A percentile compares a stretch with the other conserved stretches of the same genome.
Evolutionary conservation across 2,797 vertebrate species (phyloP).

Genomic region (Dallia pectoralis): DNA sequence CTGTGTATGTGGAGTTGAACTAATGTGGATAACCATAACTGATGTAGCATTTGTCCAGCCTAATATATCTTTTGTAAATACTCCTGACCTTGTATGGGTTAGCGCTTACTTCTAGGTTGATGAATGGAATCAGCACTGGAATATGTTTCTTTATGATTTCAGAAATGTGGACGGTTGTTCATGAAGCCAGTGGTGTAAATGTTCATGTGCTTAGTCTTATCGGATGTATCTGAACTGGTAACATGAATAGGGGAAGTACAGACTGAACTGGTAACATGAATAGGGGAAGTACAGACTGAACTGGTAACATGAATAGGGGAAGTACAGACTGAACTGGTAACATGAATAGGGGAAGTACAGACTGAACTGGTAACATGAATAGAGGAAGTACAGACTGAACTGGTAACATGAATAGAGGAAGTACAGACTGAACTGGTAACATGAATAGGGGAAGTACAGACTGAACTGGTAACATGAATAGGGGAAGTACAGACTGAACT

Average conservation of each 20-base stretch:
- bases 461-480: too few species aligned
- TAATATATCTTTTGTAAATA: constrained; percentile 7
- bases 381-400: background rate
- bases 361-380: constrained; percentile 34
- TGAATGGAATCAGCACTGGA: constrained; percentile 7
- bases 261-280: too few species aligned
- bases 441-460: too few species aligned
- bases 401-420: too few species aligned
- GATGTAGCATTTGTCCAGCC: too few species aligned
- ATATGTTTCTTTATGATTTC: constrained; percentile 5
- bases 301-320: background rate
- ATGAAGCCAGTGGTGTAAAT: constrained; percentile 21
- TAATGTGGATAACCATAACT: background rate
- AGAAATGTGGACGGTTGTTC: constrained; percentile 12
- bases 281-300: background rate
- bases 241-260: background rate
- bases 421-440: too few species aligned
- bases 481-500: too few species aligned
- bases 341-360: constrained; percentile 53
- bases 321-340: constrained; percentile 16
- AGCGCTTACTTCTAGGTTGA: background rate
- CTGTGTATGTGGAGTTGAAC: constrained; percentile 16
- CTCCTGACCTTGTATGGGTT: background rate
- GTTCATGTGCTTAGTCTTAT: too few species aligned
- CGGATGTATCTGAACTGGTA: constrained; percentile 43